phyloP scores from a whole-genome alignment of 2,797 vertebrate genomes.

The Champsocephalus gunnari region DNA sequence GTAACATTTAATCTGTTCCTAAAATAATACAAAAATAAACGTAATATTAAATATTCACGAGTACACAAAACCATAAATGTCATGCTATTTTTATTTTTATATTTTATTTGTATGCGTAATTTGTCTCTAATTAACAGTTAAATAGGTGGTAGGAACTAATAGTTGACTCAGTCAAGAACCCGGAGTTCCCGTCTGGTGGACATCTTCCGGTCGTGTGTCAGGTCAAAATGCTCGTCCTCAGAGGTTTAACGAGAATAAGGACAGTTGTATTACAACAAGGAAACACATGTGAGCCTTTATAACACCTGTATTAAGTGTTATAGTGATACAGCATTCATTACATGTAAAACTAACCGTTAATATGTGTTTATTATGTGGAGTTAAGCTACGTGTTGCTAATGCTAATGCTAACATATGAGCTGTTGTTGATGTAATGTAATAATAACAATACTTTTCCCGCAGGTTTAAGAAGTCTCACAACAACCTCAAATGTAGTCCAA shows the following conservation, averaged over 20 bases:
- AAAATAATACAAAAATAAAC: background rate
- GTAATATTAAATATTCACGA: background rate
- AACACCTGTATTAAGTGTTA: no score
- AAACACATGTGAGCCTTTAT: conserved; percentile 41
- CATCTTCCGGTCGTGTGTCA: conserved; percentile 41
- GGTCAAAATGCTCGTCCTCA: conserved; percentile 70
- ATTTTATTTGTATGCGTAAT: no score
- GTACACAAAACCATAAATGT: rapidly evolving
- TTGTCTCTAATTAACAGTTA: background rate
- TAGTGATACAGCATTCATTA: rapidly evolving
- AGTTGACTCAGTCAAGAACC: background rate
- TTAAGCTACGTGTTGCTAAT: background rate
- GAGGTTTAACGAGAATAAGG: conserved; percentile 46
- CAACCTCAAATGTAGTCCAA: conserved; percentile 21
- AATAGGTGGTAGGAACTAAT: conserved; percentile 18
- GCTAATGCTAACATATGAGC: conserved; percentile 25
- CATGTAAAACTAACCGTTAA: rapidly evolving
- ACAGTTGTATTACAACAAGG: conserved; percentile 20
- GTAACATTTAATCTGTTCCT: background rate
- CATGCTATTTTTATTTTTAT: rapidly evolving
- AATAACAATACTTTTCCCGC: background rate
- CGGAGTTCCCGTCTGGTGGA: background rate
- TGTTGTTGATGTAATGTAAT: no score
- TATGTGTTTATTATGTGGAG: background rate
- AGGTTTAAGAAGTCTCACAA: conserved; percentile 64